Conservation (phyloP, 2,113 vertebrate genomes). For the Forbesichthys papilliferus region DNA sequence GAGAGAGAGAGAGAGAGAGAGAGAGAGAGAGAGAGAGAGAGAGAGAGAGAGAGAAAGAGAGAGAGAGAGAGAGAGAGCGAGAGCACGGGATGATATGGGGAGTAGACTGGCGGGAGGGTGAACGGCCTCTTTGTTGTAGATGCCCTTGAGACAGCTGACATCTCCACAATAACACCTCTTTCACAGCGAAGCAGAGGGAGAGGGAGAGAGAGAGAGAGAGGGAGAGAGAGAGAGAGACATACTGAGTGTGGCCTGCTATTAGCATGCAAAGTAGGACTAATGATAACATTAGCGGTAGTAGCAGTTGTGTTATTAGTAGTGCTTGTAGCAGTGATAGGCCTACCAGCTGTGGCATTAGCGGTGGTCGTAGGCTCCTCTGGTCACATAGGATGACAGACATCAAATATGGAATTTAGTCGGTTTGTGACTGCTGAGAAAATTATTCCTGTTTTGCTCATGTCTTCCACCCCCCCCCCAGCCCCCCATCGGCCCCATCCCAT, state of each 20-base stretch:
- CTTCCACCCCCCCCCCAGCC: not conserved
- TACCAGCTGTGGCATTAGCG: not conserved
- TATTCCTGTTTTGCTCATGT: not conserved
- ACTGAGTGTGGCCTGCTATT: constrained; percentile 4
- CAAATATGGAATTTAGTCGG: not conserved
- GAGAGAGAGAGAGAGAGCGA: constrained; percentile 37
- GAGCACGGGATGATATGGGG: constrained; percentile 57
- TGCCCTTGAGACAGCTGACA: constrained; percentile 82
- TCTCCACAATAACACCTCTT: constrained; percentile 76
- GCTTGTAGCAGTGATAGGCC: not conserved
- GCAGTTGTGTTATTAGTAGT: not conserved
- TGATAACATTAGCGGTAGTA: not conserved
- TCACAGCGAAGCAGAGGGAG: constrained; percentile 54
- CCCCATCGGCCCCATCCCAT: no score
- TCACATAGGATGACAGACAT: not conserved
- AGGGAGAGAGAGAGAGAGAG: constrained; percentile 17
- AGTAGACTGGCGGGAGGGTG: constrained; percentile 65
- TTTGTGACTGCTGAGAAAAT: constrained; percentile 5
- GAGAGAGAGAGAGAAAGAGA: constrained; percentile 25
- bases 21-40: constrained; percentile 20
- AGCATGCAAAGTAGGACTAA: not conserved
- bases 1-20: no score
- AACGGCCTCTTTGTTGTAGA: constrained; percentile 79
- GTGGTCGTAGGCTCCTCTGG: not conserved
- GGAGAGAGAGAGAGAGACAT: constrained; percentile 20